Evolutionary conservation across 2,797 vertebrate species (phyloP), one percentile per base, ranked within the genome.

Genomic region (Pseudotriccus pelzelni): DNA sequence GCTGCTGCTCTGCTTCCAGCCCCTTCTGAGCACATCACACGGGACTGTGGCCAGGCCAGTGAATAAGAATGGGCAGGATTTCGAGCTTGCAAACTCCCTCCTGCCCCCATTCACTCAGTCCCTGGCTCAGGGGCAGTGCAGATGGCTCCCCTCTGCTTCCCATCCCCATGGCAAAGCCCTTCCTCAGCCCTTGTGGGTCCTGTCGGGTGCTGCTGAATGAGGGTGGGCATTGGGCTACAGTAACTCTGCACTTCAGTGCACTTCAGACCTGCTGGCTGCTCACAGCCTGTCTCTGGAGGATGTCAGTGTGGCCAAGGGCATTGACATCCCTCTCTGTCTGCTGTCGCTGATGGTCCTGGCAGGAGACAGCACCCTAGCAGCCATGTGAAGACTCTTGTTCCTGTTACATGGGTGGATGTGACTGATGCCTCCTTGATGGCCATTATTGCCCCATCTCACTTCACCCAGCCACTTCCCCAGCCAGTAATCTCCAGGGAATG

Each of bases 371-470:
- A 53, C 60, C 55, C 55, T 76, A 60, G 50, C 58, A 87, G 75
- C 59, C 2, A 0, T 6, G 50, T 3, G 7, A 13, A 53, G 49
- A 47, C 36, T 34, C 52, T 76, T 3, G 5, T 91, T 34, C 13
- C 75, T 73, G 56, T 58, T 74, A 34, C 0, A 0, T 2, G 0
- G 10, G 44, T 63, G 19, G n/a, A 76, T 5, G 22, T 90, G 89
- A 93, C 69, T 41, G 80, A 92, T 93, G 47, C 55, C 62, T 90
- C 44, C 59, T 70, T 84, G 55, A 91, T 94, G 68, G 52, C 44
- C 8, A 2, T 95, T 88, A 93, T 32, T 93, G 56, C 30, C 37
- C 50, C 52, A 56, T 91, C 75, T 87, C n/a, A 21, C 53, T 84
- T 93, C 75, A 66, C 37, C 39, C 3, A 5, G 53, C 41, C 23